Evolutionary conservation across 2,113 vertebrate genomes (phyloP).

Genomic region (Rhinoderma darwinii): DNA sequence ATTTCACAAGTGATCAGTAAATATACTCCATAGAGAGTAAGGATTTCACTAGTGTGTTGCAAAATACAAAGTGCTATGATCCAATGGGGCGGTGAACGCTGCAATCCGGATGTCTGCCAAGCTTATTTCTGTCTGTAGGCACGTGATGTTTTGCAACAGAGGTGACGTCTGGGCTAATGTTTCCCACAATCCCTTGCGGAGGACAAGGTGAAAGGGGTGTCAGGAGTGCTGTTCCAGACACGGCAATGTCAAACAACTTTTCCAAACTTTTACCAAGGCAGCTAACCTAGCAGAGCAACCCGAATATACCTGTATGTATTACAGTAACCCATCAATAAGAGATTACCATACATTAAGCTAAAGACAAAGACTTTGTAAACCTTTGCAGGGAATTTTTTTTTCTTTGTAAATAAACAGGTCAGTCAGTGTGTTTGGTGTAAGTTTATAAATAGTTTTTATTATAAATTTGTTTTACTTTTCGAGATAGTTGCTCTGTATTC

Average conservation of each 20-base stretch:
- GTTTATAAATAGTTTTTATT: too few relatives aligned
- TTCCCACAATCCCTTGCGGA: conserved; percentile 25
- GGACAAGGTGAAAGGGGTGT: conserved; percentile 24
- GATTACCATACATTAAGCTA: too few relatives aligned
- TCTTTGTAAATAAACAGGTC: too few relatives aligned
- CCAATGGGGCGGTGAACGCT: not conserved
- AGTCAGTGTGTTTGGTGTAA: too few relatives aligned
- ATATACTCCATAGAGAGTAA: not conserved
- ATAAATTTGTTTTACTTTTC: too few relatives aligned
- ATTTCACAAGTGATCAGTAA: not conserved
- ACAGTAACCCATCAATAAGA: too few relatives aligned
- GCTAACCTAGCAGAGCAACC: not conserved
- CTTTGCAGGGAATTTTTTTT: too few relatives aligned
- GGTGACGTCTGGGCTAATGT: not conserved
- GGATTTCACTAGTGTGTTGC: not conserved
- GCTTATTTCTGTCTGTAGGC: conserved; percentile 38
- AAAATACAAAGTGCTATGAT: not conserved
- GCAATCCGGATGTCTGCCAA: conserved; percentile 36
- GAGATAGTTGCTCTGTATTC: too few relatives aligned
- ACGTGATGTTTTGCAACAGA: conserved; percentile 53
- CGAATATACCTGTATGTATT: not conserved
- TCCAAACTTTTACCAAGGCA: not conserved
- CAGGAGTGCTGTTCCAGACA: not conserved
- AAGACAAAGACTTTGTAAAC: too few relatives aligned
- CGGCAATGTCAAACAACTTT: not conserved